Base-by-base conservation (phyloP, 1,140 invertebrate species). In the Popillia japonica region DNA sequence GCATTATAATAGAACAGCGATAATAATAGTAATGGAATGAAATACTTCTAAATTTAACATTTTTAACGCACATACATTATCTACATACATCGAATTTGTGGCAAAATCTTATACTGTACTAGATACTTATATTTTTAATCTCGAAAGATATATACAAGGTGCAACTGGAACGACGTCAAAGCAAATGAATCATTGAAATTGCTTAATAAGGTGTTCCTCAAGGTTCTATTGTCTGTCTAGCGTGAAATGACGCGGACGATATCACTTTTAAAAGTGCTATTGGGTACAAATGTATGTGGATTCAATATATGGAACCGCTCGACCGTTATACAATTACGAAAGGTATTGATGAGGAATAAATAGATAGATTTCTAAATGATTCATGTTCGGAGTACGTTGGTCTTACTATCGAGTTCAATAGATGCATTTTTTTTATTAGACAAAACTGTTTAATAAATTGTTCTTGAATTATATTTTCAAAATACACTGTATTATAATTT, bases 131-230 rank as follows among this genome's bases (percentile, higher is more conserved):
- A 14, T 34, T 34, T 34, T 34, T 34, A 34, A 34, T 6, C n/a
- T 55, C 48, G 48, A 55, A 55, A 17, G 48, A 14, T 44, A 8
- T 44, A 44, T 44, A 44, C 14, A 14, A 14, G 0, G 14, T 44
- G 9, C 9, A 68, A 68, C 20, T 68, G 61, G 61, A 23, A 68
- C 61, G 27, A 20, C 61, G 61, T 68, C 27, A 3, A 14, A 3
- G 61, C 61, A 34, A 23, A 68, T 68, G 61, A 68, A 68, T 68
- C 61, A 68, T 68, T 27, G 10, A 68, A 27, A 68, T 68, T 68
- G 27, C 22, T 27, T 68, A 27, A 64, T 68, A 68, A 68, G 61
- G 61, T 68, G 11, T 10, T 22, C 48, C 61, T 68, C 61, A 68
- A 68, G 61, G 61, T 34, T 68, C 61, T 68, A 68, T 68, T 68